phyloP scores from a whole-genome alignment of 2,888 invertebrate genomes.

The Terebella lapidaria region DNA sequence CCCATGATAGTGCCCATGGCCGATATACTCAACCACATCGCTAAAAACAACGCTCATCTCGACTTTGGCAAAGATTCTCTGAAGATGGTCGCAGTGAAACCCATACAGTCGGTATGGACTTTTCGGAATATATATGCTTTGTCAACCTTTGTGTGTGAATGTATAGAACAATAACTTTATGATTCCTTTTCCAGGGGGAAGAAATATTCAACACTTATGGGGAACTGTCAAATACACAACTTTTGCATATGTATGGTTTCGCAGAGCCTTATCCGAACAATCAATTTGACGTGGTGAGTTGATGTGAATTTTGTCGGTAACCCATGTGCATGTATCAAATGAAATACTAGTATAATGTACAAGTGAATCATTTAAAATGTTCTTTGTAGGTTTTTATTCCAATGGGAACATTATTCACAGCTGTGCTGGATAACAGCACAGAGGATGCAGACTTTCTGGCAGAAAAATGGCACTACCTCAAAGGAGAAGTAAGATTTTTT shows the following conservation, averaged over 20 bases:
- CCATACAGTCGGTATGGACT: constrained; percentile 37
- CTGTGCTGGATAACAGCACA: background rate
- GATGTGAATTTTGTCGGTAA: background rate
- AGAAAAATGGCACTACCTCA: background rate
- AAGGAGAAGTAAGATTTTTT: too few species aligned
- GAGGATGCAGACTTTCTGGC: background rate
- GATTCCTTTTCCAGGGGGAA: constrained; percentile 37
- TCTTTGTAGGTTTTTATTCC: too few species aligned
- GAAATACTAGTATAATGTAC: too few species aligned
- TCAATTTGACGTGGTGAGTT: constrained; percentile 42
- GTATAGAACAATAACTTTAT: background rate
- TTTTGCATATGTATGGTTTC: constrained; percentile 53
- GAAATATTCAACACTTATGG: constrained; percentile 54
- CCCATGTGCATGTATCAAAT: too few species aligned
- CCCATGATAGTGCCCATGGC: constrained; percentile 54
- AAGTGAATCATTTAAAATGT: too few species aligned
- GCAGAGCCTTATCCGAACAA: constrained; percentile 43
- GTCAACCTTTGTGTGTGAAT: background rate
- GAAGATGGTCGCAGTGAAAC: constrained; percentile 42
- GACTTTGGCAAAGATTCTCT: constrained; percentile 44
- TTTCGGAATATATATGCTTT: background rate
- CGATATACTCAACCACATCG: constrained; percentile 51
- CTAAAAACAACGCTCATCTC: constrained; percentile 49
- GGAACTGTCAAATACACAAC: constrained; percentile 43
- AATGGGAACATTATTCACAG: background rate